Conservation (phyloP, 1,140 invertebrate genomes). For the Saccostrea cuccullata region DNA sequence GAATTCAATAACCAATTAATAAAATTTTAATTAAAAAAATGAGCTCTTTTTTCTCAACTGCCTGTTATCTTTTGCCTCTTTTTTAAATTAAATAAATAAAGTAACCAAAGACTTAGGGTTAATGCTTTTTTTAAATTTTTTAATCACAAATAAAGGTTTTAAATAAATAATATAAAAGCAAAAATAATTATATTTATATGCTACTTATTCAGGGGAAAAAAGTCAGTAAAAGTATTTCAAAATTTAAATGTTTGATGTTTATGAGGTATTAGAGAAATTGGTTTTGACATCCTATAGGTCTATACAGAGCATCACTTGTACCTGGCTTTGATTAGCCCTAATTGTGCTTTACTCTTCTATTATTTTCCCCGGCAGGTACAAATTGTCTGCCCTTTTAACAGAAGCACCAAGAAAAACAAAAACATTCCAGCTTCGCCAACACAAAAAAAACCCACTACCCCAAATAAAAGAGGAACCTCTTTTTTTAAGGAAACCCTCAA, state of each 20-base stretch:
- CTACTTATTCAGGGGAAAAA: neutral
- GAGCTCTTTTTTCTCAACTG: slow-evolving; percentile 19
- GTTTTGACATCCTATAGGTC: neutral
- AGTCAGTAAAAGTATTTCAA: neutral
- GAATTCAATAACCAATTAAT: slow-evolving; percentile 33
- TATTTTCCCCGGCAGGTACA: slow-evolving; percentile 23
- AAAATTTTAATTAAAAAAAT: slow-evolving; percentile 27
- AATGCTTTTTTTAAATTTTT: neutral
- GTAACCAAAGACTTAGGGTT: neutral
- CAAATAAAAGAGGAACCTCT: neutral
- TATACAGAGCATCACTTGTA: neutral
- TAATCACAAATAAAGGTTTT: neutral
- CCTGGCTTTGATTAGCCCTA: slow-evolving; percentile 11
- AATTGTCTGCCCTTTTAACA: slow-evolving; percentile 35
- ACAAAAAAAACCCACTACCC: neutral
- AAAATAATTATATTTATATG: no score
- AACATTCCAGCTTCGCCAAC: neutral
- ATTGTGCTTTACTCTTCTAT: neutral
- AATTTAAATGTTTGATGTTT: no score
- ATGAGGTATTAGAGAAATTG: neutral
- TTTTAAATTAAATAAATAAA: neutral
- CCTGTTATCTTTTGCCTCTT: neutral
- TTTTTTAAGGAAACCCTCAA: neutral
- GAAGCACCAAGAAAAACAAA: slow-evolving; percentile 7
- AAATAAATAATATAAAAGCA: neutral